Evolutionary conservation across 1,140 invertebrate genomes (phyloP), one percentile per base, ranked within the genome.

Genomic region (Drosophila azteca): DNA sequence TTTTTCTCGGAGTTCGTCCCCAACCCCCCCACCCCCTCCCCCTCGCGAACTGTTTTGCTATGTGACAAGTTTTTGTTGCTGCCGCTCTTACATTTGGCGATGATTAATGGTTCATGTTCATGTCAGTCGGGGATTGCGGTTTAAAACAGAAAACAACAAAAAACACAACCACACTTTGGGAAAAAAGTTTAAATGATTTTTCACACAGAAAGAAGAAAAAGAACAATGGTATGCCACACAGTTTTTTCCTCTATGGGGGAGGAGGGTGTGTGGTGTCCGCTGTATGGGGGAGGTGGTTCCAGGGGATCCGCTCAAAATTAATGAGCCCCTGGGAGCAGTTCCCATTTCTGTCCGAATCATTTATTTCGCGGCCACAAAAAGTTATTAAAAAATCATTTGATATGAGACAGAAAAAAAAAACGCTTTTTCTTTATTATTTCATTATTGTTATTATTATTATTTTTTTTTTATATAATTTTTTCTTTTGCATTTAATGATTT

Each of bases 401-500:
- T 44, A 43, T 44, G 57, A 44, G 24, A n/a, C n/a, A 26, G 24
- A 26, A 26, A 45, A 41, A 44, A 48, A 31, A 54, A 35, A 26
- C 9, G 20, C 26, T 39, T 60, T 58, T 68, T 46, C 29, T 49
- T 60, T 64, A 50, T 63, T 59, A 35, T 29, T 57, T 44, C 73
- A 44, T 77, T 69, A 62, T 54, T 67, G 48, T 51, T 45, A 15
- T 66, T 63, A 41, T 70, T 53, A 78, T 54, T 63, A 73, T 73
- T 79, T 67, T 52, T 51, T 45, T 20, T 66, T 63, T 46, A 61
- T 53, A 78, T 54, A 59, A 73, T 73, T 79, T 57, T 17, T 52
- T 52, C 49, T 51, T 76, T 46, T 49, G n/a, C 22, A 68, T 72
- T 80, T 85, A 84, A 81, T 84, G 77, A 85, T 77, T 75, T 85